A percentile compares a stretch with the other conserved stretches of the same genome.
These are phyloP conservation scores for Dione juno DNA, from an alignment of 2,888 invertebrate species.

Conservation along the genomic window DNA sequence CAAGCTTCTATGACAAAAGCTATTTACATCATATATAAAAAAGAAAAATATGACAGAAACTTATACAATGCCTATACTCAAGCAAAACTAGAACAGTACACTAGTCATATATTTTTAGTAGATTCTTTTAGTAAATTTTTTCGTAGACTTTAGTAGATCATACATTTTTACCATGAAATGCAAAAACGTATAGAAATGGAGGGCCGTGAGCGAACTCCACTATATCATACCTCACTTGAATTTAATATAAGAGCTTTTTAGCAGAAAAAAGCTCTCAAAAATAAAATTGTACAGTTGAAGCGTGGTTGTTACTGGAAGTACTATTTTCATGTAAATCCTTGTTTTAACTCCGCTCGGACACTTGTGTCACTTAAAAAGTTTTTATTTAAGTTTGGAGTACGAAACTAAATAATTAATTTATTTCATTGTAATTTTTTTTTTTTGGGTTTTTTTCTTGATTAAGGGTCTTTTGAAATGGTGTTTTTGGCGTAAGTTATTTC, in stretches of 20 bases:
- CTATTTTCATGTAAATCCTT: conserved; percentile 25
- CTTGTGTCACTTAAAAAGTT: conserved; percentile 33
- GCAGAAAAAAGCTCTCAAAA: conserved; percentile 20
- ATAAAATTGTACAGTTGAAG: conserved; percentile 1
- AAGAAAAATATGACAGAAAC: too few species aligned
- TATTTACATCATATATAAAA: too few species aligned
- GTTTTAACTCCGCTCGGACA: conserved; percentile 22
- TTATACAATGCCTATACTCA: too few species aligned
- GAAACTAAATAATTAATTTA: conserved; percentile 41
- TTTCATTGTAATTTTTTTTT: conserved; percentile 36
- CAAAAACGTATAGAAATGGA: not conserved
- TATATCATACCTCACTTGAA: conserved; percentile 11
- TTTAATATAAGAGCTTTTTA: conserved; percentile 10
- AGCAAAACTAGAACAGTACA: not conserved
- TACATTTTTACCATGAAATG: not conserved
- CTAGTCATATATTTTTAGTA: too few species aligned
- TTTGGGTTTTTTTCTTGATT: too few species aligned
- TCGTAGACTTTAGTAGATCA: too few species aligned
- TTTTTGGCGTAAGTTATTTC: too few species aligned
- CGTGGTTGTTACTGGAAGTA: not conserved
- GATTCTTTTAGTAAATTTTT: too few species aligned
- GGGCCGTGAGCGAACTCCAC: conserved; percentile 1
- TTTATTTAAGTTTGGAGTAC: conserved; percentile 35
- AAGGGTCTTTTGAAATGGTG: too few species aligned
- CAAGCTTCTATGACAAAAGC: too few species aligned